Conservation (phyloP, 2,888 invertebrate species). For the Eilema griseolum region DNA sequence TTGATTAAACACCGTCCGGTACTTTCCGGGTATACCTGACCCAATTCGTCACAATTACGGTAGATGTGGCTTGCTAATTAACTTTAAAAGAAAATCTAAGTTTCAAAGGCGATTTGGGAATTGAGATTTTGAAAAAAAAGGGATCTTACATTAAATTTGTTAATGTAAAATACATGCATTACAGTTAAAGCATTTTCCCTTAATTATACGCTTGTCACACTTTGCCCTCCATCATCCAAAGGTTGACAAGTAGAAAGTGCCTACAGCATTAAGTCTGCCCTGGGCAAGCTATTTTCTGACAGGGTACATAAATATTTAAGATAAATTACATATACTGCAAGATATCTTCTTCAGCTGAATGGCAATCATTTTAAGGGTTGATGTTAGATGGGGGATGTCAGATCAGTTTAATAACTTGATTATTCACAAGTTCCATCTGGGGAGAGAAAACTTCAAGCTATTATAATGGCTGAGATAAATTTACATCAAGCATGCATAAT, state of each 20-base stretch:
- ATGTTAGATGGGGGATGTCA: constrained; percentile 24
- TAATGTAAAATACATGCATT: not conserved
- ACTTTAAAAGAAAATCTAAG: not conserved
- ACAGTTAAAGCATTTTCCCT: not conserved
- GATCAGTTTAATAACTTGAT: constrained; percentile 27
- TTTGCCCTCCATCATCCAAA: not conserved
- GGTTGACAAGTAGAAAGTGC: constrained; percentile 4
- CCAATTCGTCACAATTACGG: not conserved
- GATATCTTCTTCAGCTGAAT: constrained; percentile 10
- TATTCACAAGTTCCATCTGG: not conserved
- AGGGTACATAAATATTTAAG: constrained; percentile 9
- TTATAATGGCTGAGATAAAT: not conserved
- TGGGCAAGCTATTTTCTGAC: constrained; percentile 1
- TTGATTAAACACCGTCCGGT: too few species aligned
- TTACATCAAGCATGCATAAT: not conserved
- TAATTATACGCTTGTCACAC: not conserved
- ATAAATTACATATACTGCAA: not conserved
- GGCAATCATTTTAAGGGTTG: constrained; percentile 15
- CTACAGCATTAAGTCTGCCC: not conserved
- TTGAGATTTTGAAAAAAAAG: not conserved
- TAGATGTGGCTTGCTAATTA: not conserved
- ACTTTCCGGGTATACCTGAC: too few species aligned
- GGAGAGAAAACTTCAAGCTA: constrained; percentile 5
- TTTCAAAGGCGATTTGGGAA: not conserved
- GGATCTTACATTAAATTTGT: too few species aligned